These are phyloP conservation scores for Dynastes grantii DNA, from an alignment of 2,888 invertebrate species.

Conservation along the genomic window DNA sequence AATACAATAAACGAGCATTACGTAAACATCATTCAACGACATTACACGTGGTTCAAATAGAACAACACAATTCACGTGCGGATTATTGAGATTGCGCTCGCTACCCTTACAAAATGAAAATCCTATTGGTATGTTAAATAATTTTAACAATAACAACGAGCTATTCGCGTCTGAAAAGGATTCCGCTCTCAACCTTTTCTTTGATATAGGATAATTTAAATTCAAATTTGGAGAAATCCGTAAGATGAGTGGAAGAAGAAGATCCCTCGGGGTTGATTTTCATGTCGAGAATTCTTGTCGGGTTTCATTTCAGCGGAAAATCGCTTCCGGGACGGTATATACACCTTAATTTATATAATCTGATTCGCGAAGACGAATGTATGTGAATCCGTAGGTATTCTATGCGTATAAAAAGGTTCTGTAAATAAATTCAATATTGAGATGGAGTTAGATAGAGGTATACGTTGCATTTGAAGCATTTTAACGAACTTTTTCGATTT, in stretches of 20 bases:
- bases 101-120: not conserved
- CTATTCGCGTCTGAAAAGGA: slow-evolving; percentile 10
- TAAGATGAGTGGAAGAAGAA: slow-evolving; percentile 29
- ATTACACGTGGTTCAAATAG: no score
- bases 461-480: no score
- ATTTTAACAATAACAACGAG: slow-evolving; percentile 28
- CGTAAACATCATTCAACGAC: no score
- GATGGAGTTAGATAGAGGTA: not conserved
- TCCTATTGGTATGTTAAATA: slow-evolving; percentile 34
- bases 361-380: slow-evolving; percentile 19
- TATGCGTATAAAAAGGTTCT: not conserved
- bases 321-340: slow-evolving; percentile 28
- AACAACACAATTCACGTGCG: not conserved
- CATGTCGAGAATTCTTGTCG: slow-evolving; percentile 24
- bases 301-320: slow-evolving; percentile 32
- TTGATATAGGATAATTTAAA: slow-evolving; percentile 34
- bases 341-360: slow-evolving; percentile 30
- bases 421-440: slow-evolving; percentile 3
- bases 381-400: slow-evolving; percentile 7
- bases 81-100: not conserved
- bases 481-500: not conserved
- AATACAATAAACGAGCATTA: no score
- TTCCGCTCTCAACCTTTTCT: slow-evolving; percentile 11
- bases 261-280: slow-evolving; percentile 33
- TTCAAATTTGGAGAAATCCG: slow-evolving; percentile 31